Percentiles rank a stretch among this genome's conserved stretches.
phyloP scores from a whole-genome alignment of 2,888 invertebrate genomes.

The Dynastes hyllus region DNA sequence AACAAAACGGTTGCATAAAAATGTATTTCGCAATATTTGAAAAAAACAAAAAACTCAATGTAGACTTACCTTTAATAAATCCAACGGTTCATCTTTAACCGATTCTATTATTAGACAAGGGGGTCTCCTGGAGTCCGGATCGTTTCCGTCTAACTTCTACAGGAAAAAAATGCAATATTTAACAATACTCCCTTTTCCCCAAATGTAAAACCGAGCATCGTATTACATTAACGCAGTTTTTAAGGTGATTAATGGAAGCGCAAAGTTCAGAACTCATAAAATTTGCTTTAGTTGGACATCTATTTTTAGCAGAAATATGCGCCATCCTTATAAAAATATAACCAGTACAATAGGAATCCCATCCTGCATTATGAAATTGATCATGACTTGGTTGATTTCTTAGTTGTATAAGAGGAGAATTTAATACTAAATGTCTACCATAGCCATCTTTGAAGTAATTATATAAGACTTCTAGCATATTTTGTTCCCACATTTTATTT shows the following conservation, averaged over 20 bases:
- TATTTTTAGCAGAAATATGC: constrained; percentile 75
- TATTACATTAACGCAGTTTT: constrained; percentile 78
- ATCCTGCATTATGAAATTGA: constrained; percentile 84
- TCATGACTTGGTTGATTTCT: constrained; percentile 58
- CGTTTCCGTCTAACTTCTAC: constrained; percentile 73
- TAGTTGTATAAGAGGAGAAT: constrained; percentile 68
- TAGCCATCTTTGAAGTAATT: constrained; percentile 75
- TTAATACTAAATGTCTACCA: constrained; percentile 66
- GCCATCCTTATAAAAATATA: constrained; percentile 81
- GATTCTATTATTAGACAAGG: constrained; percentile 72
- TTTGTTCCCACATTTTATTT: constrained; percentile 73
- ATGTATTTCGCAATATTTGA: no score
- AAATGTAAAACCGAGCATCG: constrained; percentile 74
- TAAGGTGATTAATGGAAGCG: constrained; percentile 70
- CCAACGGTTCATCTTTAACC: constrained; percentile 61
- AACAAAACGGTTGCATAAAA: no score
- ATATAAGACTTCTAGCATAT: constrained; percentile 75
- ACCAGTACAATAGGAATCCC: constrained; percentile 87
- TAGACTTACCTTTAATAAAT: constrained; percentile 64
- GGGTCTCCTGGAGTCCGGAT: constrained; percentile 72
- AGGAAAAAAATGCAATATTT: constrained; percentile 8
- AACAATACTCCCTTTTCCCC: no score
- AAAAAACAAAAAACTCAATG: not conserved
- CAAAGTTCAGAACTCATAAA: constrained; percentile 74
- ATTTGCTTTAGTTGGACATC: constrained; percentile 70